Percentiles rank a stretch among this genome's conserved stretches.
These are phyloP conservation scores for Pseudococcus jackbeardsleyi DNA, from an alignment of 2,888 invertebrate genomes.

Conservation along the genomic window DNA sequence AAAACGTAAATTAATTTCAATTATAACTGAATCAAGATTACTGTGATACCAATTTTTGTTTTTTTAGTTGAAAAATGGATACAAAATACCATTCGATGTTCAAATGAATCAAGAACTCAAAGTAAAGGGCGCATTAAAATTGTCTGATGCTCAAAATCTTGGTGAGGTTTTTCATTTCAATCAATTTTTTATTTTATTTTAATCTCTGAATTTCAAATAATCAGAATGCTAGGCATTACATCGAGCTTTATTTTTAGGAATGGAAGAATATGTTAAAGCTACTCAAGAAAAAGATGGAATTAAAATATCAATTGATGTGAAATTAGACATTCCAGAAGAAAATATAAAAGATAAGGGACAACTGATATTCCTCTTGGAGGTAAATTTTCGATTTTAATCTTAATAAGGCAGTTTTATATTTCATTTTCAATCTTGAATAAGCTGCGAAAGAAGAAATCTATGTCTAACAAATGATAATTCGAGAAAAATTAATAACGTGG, in stretches of 20 bases:
- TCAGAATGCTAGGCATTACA: not conserved
- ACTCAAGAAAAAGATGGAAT: not conserved
- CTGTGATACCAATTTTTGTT: not conserved
- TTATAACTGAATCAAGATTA: not conserved
- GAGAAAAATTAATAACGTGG: not conserved
- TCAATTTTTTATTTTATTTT: not conserved
- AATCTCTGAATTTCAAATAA: not conserved
- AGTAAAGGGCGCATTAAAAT: not conserved
- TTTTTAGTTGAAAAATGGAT: conserved; percentile 1
- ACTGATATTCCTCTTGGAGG: conserved; percentile 2
- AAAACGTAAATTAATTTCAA: not conserved
- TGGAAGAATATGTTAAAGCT: not conserved
- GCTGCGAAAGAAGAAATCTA: not conserved
- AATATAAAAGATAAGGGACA: not conserved
- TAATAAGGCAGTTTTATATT: not conserved
- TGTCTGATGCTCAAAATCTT: not conserved
- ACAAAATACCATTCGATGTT: conserved; percentile 18
- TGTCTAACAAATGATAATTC: not conserved
- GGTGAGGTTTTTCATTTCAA: not conserved
- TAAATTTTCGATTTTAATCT: not conserved
- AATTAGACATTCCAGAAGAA: not conserved
- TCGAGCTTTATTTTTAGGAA: not conserved
- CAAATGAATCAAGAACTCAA: conserved; percentile 1
- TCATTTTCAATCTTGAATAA: not conserved
- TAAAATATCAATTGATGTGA: not conserved